Evolutionary conservation across 2,797 vertebrate genomes (phyloP).

Genomic region (Enteromius thamalakanensis): DNA sequence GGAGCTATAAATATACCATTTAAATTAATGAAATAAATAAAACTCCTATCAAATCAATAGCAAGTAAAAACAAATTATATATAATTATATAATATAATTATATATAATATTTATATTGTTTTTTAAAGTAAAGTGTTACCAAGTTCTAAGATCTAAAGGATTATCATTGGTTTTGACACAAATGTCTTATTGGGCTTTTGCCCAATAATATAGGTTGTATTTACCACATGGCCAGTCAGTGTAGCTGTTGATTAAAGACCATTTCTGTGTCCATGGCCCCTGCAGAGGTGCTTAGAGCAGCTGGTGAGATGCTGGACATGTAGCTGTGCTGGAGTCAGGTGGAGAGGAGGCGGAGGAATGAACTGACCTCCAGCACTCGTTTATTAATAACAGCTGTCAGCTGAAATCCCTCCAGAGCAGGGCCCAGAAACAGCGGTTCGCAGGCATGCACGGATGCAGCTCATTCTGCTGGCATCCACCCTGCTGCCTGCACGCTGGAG

Average conservation of each 20-base stretch:
- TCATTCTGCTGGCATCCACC: constrained; percentile 17
- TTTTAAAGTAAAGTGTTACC: not conserved
- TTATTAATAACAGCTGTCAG: constrained; percentile 83
- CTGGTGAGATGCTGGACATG: constrained; percentile 29
- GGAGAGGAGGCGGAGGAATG: constrained; percentile 69
- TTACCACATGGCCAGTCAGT: constrained; percentile 23
- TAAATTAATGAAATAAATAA: not conserved
- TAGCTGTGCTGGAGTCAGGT: constrained; percentile 40
- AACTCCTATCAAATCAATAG: no score
- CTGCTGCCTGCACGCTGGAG: not conserved
- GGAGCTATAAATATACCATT: not conserved
- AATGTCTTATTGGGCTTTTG: not conserved
- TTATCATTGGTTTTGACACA: not conserved
- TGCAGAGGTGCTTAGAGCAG: constrained; percentile 40
- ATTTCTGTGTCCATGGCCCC: constrained; percentile 35
- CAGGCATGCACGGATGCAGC: constrained; percentile 42
- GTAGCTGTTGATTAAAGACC: constrained; percentile 45
- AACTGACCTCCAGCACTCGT: constrained; percentile 76
- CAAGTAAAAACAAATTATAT: no score
- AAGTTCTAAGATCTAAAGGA: not conserved
- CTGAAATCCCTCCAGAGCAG: constrained; percentile 72
- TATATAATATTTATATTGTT: no score
- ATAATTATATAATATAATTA: no score
- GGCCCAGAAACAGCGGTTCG: constrained; percentile 62
- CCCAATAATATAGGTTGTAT: not conserved